These are phyloP conservation scores for Pterostichus madidus DNA, from an alignment of 2,888 invertebrate genomes.

Conservation along the genomic window DNA sequence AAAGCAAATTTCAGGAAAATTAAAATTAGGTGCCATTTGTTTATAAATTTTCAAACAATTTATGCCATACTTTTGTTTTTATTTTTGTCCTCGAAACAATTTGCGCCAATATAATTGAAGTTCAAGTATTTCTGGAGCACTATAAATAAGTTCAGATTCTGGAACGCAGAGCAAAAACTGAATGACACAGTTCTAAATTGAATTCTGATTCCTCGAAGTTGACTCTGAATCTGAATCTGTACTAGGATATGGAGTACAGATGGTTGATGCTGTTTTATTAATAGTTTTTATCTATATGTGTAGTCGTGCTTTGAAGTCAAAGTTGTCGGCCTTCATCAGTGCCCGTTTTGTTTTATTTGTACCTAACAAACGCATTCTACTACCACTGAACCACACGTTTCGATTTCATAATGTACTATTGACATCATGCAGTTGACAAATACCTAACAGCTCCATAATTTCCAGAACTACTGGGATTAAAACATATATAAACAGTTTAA, in stretches of 20 bases:
- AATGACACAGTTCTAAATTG: conserved; percentile 23
- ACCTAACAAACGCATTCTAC: conserved; percentile 31
- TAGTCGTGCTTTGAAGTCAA: conserved; percentile 19
- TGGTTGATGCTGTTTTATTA: conserved; percentile 25
- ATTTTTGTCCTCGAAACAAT: not conserved
- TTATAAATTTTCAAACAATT: not conserved
- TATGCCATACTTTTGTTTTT: not conserved
- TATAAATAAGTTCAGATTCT: conserved; percentile 12
- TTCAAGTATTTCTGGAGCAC: conserved; percentile 15
- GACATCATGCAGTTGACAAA: not conserved
- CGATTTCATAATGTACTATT: not conserved
- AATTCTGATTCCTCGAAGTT: conserved; percentile 17
- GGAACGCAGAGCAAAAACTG: not conserved
- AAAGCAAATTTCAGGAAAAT: conserved; percentile 14
- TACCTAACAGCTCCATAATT: too few relatives aligned
- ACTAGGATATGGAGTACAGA: conserved; percentile 9
- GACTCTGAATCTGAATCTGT: not conserved
- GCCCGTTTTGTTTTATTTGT: conserved; percentile 60
- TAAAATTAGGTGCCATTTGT: not conserved
- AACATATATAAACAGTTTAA: too few relatives aligned
- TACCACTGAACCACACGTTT: conserved; percentile 14
- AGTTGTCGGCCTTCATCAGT: conserved; percentile 58
- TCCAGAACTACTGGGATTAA: too few relatives aligned
- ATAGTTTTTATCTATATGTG: conserved; percentile 51
- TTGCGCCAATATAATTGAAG: not conserved